Evolutionary conservation across 1,140 invertebrate species (phyloP).

Genomic region (Trichonephila inaurata): DNA sequence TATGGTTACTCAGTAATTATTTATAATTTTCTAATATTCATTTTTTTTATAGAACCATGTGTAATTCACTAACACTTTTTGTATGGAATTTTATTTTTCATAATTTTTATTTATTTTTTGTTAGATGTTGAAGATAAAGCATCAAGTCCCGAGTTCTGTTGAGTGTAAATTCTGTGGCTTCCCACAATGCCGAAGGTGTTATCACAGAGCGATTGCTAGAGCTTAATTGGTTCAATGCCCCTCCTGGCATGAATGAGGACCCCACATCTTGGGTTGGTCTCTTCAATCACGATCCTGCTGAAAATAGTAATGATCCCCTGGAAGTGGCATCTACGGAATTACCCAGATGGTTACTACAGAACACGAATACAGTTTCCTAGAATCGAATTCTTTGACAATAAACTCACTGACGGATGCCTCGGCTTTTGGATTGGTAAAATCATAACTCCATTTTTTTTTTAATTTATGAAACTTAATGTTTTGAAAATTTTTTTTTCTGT

Average conservation of each 20-base stretch:
- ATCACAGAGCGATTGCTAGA: constrained; percentile 78
- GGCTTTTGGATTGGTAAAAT: constrained; percentile 81
- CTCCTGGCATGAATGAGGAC: constrained; percentile 71
- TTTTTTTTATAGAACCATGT: too few relatives aligned
- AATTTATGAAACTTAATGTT: too few relatives aligned
- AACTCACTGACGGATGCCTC: constrained; percentile 79
- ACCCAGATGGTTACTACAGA: constrained; percentile 69
- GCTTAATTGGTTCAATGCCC: constrained; percentile 78
- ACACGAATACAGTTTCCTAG: constrained; percentile 76
- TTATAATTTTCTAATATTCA: too few relatives aligned
- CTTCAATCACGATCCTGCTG: constrained; percentile 79
- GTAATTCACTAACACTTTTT: too few relatives aligned
- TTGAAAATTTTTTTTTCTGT: too few relatives aligned
- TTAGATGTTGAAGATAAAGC: constrained; percentile 68
- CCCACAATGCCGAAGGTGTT: constrained; percentile 28
- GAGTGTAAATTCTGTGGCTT: constrained; percentile 77
- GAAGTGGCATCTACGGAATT: constrained; percentile 73
- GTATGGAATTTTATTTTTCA: too few relatives aligned
- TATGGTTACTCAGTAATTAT: too few relatives aligned
- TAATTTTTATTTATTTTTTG: neutral
- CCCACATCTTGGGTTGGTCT: constrained; percentile 79
- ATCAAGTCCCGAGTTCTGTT: constrained; percentile 75
- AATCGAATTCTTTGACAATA: constrained; percentile 66
- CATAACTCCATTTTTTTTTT: too few relatives aligned
- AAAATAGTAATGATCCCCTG: constrained; percentile 76